phyloP scores from a whole-genome alignment of 2,888 invertebrate species.

The Plagodis pulveraria region DNA sequence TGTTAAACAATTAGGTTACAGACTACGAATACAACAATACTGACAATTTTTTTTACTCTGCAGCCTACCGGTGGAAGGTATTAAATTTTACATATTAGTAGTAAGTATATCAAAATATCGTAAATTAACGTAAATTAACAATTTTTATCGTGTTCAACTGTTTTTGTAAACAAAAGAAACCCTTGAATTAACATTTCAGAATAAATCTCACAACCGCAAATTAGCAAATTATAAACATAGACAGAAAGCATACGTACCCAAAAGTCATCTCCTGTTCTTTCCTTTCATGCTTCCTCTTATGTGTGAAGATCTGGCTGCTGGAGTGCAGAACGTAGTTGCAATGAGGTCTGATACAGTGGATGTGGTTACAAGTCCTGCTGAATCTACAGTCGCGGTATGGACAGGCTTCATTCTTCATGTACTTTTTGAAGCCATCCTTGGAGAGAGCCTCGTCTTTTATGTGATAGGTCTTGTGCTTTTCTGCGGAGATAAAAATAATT shows the following conservation, averaged over 20 bases:
- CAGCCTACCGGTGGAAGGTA: too few relatives aligned
- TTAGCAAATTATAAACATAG: too few relatives aligned
- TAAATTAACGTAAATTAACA: too few relatives aligned
- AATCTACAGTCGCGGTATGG: conserved; percentile 96
- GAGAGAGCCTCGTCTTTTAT: conserved; percentile 98
- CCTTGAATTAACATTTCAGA: too few relatives aligned
- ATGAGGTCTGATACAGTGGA: conserved; percentile 97
- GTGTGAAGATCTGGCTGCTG: conserved; percentile 97
- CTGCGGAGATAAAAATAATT: conserved; percentile 77
- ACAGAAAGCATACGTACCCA: conserved; percentile 77
- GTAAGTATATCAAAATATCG: too few relatives aligned
- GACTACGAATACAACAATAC: too few relatives aligned
- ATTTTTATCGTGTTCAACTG: too few relatives aligned
- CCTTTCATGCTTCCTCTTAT: conserved; percentile 98
- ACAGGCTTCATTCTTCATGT: conserved; percentile 98
- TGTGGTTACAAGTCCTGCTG: conserved; percentile 98
- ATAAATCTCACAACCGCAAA: too few relatives aligned
- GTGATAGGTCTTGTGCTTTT: conserved; percentile 99
- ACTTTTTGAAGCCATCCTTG: conserved; percentile 98
- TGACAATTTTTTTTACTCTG: too few relatives aligned
- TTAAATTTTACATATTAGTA: too few relatives aligned
- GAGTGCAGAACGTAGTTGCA: conserved; percentile 98
- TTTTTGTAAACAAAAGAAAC: too few relatives aligned
- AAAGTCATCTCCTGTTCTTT: conserved; percentile 96
- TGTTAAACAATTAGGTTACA: too few relatives aligned